Evolutionary conservation across 2,888 invertebrate species (phyloP), one percentile per base, ranked within the genome.

Genomic region (Aquatica leii): DNA sequence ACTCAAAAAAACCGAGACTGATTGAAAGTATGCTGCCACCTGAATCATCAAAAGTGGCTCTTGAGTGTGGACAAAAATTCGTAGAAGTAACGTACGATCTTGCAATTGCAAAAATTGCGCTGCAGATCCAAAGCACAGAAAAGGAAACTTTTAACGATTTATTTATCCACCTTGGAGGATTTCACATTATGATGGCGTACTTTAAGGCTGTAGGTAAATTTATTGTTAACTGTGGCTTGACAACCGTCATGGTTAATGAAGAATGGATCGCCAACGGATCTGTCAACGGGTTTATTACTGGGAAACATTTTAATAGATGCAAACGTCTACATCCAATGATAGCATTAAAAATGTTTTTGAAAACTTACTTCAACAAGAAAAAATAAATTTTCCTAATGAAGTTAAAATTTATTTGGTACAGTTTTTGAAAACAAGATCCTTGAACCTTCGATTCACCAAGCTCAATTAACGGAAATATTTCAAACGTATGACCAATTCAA

Each of bases 91-190:
- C 76, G 5, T 77, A 76, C 64, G 77, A 76, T 68, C 61, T 77
- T 37, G 76, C 74, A 0, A 76, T 76, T 46, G 69, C 74, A 58
- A 69, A 69, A 70, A 59, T 72, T 40, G 71, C 69, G 3, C 52
- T 71, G 41, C 70, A 71, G 68, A 74, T 78, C 43, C 72, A 76
- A 65, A 20, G 66, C 51, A 59, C 57, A 21, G 71, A 73, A 59
- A 50, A 37, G 21, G 69, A 73, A 59, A 61, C 59, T 62, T 78
- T 74, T 73, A 63, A 74, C 56, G 72, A 74, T 55, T 20, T 79
- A 56, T 78, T 77, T 59, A 74, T 78, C 37, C 74, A 77, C 71
- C 59, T 74, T 20, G 78, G 78, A 4, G 63, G 69, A 41, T 78
- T 81, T 57, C 74, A 76, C 40, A 71, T 74, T 17, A 67, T 69